These are phyloP conservation scores for Cotesia typhae DNA, from an alignment of 1,140 invertebrate genomes.

Conservation along the genomic window DNA sequence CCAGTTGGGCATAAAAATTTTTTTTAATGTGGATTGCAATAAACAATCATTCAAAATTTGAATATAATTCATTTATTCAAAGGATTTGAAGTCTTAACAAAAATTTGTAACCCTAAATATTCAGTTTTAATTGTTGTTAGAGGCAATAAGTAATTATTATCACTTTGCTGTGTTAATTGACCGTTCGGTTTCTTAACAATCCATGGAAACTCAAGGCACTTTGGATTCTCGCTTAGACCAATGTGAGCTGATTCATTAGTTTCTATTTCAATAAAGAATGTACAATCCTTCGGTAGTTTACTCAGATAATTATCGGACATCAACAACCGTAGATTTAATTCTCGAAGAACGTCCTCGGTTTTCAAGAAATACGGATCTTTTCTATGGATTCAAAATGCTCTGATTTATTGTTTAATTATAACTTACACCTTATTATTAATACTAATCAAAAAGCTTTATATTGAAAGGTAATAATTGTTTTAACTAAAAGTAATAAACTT, in stretches of 20 bases:
- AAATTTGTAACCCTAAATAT: constrained; percentile 23
- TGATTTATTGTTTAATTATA: neutral
- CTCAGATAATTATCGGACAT: constrained; percentile 62
- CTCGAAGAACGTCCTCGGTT: constrained; percentile 69
- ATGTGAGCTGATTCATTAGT: constrained; percentile 68
- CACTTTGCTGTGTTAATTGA: neutral
- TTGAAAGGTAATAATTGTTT: too few species aligned
- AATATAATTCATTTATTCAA: too few species aligned
- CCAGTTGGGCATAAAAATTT: too few species aligned
- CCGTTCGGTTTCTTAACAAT: constrained; percentile 43
- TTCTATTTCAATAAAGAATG: constrained; percentile 68
- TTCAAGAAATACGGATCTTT: constrained; percentile 70
- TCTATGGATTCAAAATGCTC: constrained; percentile 44
- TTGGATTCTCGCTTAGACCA: constrained; percentile 60
- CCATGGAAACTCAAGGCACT: constrained; percentile 68
- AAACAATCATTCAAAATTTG: too few species aligned
- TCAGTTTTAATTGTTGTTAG: constrained; percentile 19
- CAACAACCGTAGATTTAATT: constrained; percentile 68
- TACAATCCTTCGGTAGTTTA: constrained; percentile 63
- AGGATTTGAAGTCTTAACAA: neutral
- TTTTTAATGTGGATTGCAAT: too few species aligned
- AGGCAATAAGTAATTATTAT: constrained; percentile 15
- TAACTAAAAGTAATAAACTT: too few species aligned
- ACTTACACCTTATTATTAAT: too few species aligned
- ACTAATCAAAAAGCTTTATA: too few species aligned